Percentiles rank a stretch among this genome's conserved stretches.
phyloP scores from a whole-genome alignment of 2,888 invertebrate species.

The Eudemis profundana region DNA sequence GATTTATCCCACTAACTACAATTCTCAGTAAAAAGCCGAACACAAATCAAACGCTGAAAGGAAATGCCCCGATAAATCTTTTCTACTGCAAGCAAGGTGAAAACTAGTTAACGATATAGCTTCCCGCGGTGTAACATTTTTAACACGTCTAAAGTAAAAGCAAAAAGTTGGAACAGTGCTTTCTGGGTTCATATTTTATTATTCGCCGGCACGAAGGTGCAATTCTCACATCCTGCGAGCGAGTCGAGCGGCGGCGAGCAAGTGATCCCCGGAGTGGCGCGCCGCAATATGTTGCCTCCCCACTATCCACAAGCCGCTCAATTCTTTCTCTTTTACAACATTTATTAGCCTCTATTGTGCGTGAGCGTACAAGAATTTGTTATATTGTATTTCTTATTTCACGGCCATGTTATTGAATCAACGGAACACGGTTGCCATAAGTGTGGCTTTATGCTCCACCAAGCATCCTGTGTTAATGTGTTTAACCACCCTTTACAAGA shows the following conservation, averaged over 20 bases:
- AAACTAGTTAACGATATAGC: slow-evolving; percentile 43
- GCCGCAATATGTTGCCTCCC: slow-evolving; percentile 39
- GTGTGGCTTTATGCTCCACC: slow-evolving; percentile 10
- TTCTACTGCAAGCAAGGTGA: slow-evolving; percentile 42
- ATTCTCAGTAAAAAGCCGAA: slow-evolving; percentile 9
- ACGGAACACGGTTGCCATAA: slow-evolving; percentile 20
- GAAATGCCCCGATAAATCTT: slow-evolving; percentile 37
- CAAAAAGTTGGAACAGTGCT: slow-evolving; percentile 54
- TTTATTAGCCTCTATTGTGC: slow-evolving; percentile 36
- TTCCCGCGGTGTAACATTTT: slow-evolving; percentile 47
- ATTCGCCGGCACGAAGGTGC: slow-evolving; percentile 54
- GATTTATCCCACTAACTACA: not conserved
- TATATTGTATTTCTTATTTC: slow-evolving; percentile 25
- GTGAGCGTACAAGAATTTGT: slow-evolving; percentile 26
- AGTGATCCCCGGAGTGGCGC: slow-evolving; percentile 36
- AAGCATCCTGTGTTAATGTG: not conserved
- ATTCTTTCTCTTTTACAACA: slow-evolving; percentile 44
- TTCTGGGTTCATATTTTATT: slow-evolving; percentile 57
- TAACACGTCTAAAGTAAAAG: slow-evolving; percentile 52
- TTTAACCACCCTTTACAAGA: not conserved
- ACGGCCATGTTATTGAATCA: slow-evolving; percentile 49
- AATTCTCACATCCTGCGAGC: slow-evolving; percentile 51
- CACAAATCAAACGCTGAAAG: slow-evolving; percentile 35
- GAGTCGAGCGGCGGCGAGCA: slow-evolving; percentile 39
- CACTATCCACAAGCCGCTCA: slow-evolving; percentile 19